Percentiles rank a stretch among this genome's conserved stretches.
Conservation (phyloP, 1,140 invertebrate species). For the Wiebesia pumilae region DNA sequence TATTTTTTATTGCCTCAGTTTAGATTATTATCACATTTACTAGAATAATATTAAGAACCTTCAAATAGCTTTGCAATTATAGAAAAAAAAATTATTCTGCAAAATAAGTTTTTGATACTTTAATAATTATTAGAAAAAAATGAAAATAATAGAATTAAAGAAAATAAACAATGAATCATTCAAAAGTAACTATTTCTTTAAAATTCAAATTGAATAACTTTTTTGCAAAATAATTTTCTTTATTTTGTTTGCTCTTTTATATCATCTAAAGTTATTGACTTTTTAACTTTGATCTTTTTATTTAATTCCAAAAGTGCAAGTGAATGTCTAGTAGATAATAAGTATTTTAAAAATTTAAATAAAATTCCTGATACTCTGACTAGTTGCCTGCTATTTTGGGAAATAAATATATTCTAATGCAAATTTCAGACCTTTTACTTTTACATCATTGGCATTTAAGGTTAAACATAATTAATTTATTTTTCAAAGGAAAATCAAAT, state of each 20-base stretch:
- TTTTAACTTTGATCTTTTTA: background rate
- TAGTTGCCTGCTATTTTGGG: slow-evolving; percentile 51
- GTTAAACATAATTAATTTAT: slow-evolving; percentile 13
- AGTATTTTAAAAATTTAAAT: slow-evolving; percentile 57
- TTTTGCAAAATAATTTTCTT: slow-evolving; percentile 37
- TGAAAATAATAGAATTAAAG: slow-evolving; percentile 42
- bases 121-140: slow-evolving; percentile 16
- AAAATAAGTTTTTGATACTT: background rate
- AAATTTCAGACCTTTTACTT: slow-evolving; percentile 74
- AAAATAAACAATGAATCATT: slow-evolving; percentile 8
- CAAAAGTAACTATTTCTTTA: slow-evolving; percentile 44
- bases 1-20: slow-evolving; percentile 59
- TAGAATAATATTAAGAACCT: slow-evolving; percentile 32
- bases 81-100: slow-evolving; percentile 47
- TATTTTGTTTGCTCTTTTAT: slow-evolving; percentile 47
- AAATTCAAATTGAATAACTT: background rate
- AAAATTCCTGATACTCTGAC: slow-evolving; percentile 64
- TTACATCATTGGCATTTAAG: slow-evolving; percentile 68
- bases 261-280: slow-evolving; percentile 36
- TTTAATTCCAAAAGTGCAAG: slow-evolving; percentile 51
- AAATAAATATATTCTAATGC: slow-evolving; percentile 45
- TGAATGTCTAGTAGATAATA: slow-evolving; percentile 68
- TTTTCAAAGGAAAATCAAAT: slow-evolving; percentile 9
- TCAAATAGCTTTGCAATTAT: slow-evolving; percentile 54
- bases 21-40: slow-evolving; percentile 42